Evolutionary conservation across 2,113 vertebrate genomes (phyloP), one percentile per base, ranked within the genome.

Genomic region (Periophthalmodon schlosseri): DNA sequence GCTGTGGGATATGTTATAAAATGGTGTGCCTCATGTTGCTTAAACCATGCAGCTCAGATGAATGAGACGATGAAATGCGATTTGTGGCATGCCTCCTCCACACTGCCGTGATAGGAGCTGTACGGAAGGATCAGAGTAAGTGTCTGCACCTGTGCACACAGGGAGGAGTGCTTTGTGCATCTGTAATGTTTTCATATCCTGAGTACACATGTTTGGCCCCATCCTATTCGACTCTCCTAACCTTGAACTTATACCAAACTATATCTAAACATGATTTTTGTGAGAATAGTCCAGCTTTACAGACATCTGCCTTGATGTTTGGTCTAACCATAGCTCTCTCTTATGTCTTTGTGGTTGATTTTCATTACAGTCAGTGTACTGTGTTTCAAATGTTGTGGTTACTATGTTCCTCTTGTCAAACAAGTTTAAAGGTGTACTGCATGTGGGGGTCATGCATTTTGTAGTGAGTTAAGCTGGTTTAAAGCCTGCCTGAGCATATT

Each of bases 71-170:
- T 16, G 24, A 24, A 16, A 34, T 34, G 54, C n/a, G 23, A 15
- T 61, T 24, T 28, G 58, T 28, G 12, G 10, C 3, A 28, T 4
- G 23, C 14, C 60, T 63, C 60, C 28, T 63, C 23, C 24, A 34
- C 60, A 63, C 5, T 60, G 60, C 2, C 15, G 60, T 33, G 24
- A 57, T n/a, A 34, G 24, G 14, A 61, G 58, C 14, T 33, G 54
- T 14, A 33, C 15, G 9, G 28, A 2, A 18, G 24, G 60, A 63
- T 63, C 24, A 63, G 28, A 34, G 28, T 58, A 13, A 50, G 14
- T 77, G 74, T 76, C 69, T 70, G 61, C 81, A 86, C 76, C 81
- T 85, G 82, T 68, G 78, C 44, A 44, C 13, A 74, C n/a, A 34
- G 39, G 23, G 23, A 58, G 54, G 56, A 58, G 23, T 1, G 18